These are phyloP conservation scores for Atta texana DNA, from an alignment of 1,140 invertebrate genomes.

Conservation along the genomic window DNA sequence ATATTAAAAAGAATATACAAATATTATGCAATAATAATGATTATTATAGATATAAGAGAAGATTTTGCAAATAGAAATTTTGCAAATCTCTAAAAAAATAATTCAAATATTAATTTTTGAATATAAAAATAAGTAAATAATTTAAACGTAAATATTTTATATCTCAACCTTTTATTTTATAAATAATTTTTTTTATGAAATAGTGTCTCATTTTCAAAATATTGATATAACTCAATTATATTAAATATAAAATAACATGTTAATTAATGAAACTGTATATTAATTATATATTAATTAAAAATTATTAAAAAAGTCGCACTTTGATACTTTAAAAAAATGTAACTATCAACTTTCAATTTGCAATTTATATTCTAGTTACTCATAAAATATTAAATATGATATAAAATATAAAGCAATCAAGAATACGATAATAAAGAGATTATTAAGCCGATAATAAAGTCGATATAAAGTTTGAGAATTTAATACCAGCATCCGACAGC, in stretches of 20 bases:
- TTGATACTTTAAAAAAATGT: background rate
- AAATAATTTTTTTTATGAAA: background rate
- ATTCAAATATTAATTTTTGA: background rate
- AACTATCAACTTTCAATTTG: background rate
- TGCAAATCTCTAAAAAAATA: background rate
- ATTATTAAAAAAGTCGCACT: background rate
- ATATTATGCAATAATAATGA: background rate
- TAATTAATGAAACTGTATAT: background rate
- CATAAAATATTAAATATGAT: background rate
- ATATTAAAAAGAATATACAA: background rate
- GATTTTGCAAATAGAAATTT: background rate
- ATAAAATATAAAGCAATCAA: background rate
- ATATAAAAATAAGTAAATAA: background rate
- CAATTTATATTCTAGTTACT: conserved; percentile 7
- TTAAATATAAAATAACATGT: background rate
- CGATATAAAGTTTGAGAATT: background rate
- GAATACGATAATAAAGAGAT: background rate
- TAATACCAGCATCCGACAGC: background rate
- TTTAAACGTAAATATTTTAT: background rate
- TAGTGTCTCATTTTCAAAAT: background rate
- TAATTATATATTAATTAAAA: background rate
- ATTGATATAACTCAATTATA: background rate
- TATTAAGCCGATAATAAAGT: background rate
- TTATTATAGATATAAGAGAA: background rate
- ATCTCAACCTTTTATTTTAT: background rate